Evolutionary conservation across 1,140 invertebrate species (phyloP), one percentile per base, ranked within the genome.

Genomic region (Fopius arisanus): DNA sequence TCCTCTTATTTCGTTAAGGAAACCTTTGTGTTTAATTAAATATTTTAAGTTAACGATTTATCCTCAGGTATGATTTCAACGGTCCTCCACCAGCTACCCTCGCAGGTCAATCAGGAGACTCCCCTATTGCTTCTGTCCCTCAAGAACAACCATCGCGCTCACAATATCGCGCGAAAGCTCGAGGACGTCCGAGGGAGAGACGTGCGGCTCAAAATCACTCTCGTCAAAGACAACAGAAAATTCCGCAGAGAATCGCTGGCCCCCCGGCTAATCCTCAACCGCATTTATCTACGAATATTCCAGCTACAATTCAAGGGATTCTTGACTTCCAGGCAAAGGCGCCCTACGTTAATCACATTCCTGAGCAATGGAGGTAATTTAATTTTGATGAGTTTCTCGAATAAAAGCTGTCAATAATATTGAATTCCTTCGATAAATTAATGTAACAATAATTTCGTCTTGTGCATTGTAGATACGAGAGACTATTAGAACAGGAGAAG

Each of bases 341-440:
- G 48, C 87, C 87, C 16, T 88, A 88, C 51, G 29, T 85, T 16
- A 87, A 88, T 33, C 80, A 80, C 26, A 88, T 88, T 29, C 87
- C 87, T 10, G 87, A 88, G 79, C 84, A 79, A 26, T 86, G 76
- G 37, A 87, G 87, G 87, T 88, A 72, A 6, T 14, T 66, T 65
- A n/a, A n/a, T 29, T 68, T 14, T 12, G 26, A 59, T 5, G 2
- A 7, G 3, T 62, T 62, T 26, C 26, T 62, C 23, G 19, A 3
- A 28, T 10, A 10, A 28, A 62, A 1, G 6, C 12, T 28, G 28
- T 2, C 19, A 51, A 19, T 14, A 7, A 14, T 54, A 54, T 7
- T 4, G 9, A 21, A 51, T 4, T 5, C n/a, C n/a, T n/a, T n/a
- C n/a, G n/a, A n/a, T n/a, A n/a, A 14, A 21, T 19, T 3, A 51